A percentile compares a stretch with the other conserved stretches of the same genome.
Evolutionary conservation across 53 echinoderm and acorn worm genomes (phyloP).

Genomic region (Henricia sp.): DNA sequence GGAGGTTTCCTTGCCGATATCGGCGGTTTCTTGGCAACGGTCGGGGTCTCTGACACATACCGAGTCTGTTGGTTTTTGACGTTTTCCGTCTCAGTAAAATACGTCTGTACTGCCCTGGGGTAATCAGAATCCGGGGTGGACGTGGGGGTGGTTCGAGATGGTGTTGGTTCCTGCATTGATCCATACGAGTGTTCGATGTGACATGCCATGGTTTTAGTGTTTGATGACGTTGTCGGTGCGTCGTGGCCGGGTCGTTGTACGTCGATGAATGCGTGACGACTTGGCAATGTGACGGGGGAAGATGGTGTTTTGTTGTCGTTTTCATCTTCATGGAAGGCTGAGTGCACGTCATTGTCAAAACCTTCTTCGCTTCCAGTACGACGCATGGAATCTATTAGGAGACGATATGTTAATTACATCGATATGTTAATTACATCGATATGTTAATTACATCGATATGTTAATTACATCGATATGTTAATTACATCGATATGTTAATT

Average conservation of each 20-base stretch:
- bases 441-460: not conserved
- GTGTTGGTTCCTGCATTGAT: not conserved
- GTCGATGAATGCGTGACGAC: not conserved
- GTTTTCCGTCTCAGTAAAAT: not conserved
- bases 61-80: not conserved
- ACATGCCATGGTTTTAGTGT: not conserved
- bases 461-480: not conserved
- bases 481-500: not conserved
- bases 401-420: not conserved
- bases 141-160: not conserved
- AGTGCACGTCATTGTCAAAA: slow-evolving; percentile 21
- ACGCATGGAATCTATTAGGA: not conserved
- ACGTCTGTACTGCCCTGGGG: not conserved
- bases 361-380: not conserved
- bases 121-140: not conserved
- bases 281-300: not conserved
- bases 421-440: not conserved
- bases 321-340: not conserved
- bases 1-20: not conserved
- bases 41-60: slow-evolving; percentile 1
- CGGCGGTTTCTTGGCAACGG: not conserved
- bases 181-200: not conserved
- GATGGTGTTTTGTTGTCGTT: not conserved
- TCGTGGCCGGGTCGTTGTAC: not conserved
- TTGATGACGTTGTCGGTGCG: not conserved